A percentile compares a stretch with the other conserved stretches of the same genome.
phyloP scores from a whole-genome alignment of 2,888 invertebrate species.

The Drosophila mimica region DNA sequence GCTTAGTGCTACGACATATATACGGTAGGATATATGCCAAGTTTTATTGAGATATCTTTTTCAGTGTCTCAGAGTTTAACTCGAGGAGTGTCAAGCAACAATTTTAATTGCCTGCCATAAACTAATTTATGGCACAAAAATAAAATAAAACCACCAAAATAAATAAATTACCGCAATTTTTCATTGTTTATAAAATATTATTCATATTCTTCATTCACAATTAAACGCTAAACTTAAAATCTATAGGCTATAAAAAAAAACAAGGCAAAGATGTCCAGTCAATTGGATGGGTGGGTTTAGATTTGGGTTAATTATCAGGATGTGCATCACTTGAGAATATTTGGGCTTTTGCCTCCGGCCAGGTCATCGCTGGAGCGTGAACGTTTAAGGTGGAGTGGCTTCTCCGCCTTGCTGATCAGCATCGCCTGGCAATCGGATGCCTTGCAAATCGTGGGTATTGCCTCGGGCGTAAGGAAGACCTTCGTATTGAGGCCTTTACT shows the following conservation, averaged over 20 bases:
- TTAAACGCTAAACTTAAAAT: neutral
- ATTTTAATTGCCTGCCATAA: no score
- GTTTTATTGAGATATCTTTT: no score
- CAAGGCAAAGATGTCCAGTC: neutral
- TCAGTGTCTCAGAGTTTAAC: no score
- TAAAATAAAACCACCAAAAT: no score
- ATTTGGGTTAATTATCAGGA: conserved; percentile 26
- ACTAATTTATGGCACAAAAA: no score
- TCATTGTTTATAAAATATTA: neutral
- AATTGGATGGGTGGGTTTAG: neutral
- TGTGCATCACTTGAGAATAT: conserved; percentile 54
- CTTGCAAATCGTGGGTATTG: conserved; percentile 36
- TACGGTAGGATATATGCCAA: no score
- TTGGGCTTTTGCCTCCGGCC: conserved; percentile 46
- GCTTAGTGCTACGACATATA: no score
- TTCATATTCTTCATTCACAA: neutral
- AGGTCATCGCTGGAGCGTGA: conserved; percentile 42
- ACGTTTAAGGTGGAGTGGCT: conserved; percentile 45
- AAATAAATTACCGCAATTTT: neutral
- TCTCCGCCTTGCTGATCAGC: conserved; percentile 6
- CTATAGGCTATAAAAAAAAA: neutral
- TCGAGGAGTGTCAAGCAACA: no score
- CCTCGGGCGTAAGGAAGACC: conserved; percentile 15
- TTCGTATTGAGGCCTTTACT: conserved; percentile 13
- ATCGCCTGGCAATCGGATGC: conserved; percentile 20